Percentiles rank a stretch among this genome's conserved stretches.
phyloP scores from a whole-genome alignment of 2,888 invertebrate species.

The Proisotoma minuta region DNA sequence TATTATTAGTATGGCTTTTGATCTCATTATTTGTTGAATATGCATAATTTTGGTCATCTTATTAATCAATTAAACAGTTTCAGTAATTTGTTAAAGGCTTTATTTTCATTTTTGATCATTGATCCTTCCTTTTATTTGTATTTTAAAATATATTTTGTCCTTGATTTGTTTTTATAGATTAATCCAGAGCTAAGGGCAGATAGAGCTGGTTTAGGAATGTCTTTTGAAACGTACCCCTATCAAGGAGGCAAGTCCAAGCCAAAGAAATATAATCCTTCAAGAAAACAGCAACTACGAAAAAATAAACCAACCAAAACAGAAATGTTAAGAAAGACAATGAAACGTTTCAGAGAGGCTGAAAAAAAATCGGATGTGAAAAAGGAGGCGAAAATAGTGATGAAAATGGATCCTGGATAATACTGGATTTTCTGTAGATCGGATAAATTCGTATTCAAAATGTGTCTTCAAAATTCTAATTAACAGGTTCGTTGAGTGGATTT shows the following conservation, averaged over 20 bases:
- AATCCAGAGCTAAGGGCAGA: conserved; percentile 29
- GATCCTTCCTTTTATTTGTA: not conserved
- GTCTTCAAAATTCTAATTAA: not conserved
- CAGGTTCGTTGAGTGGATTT: not conserved
- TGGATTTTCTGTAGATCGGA: not conserved
- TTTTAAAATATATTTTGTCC: not conserved
- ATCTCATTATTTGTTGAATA: no score
- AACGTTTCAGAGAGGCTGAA: conserved; percentile 31
- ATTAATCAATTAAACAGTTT: no score
- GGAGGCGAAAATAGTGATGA: not conserved
- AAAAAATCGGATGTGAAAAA: not conserved
- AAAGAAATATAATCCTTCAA: not conserved
- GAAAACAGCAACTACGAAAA: conserved; percentile 14
- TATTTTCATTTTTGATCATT: no score
- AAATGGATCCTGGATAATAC: not conserved
- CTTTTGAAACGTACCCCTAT: not conserved
- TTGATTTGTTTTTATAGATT: conserved; percentile 26
- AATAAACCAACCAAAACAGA: conserved; percentile 8
- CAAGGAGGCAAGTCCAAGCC: not conserved
- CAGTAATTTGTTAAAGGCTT: no score
- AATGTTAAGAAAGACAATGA: conserved; percentile 30
- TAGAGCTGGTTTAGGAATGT: conserved; percentile 36
- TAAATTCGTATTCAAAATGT: not conserved
- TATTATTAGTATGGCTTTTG: no score
- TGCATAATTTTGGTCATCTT: no score